Evolutionary conservation across 2,888 invertebrate genomes (phyloP).

Genomic region (Bellardia bayeri): DNA sequence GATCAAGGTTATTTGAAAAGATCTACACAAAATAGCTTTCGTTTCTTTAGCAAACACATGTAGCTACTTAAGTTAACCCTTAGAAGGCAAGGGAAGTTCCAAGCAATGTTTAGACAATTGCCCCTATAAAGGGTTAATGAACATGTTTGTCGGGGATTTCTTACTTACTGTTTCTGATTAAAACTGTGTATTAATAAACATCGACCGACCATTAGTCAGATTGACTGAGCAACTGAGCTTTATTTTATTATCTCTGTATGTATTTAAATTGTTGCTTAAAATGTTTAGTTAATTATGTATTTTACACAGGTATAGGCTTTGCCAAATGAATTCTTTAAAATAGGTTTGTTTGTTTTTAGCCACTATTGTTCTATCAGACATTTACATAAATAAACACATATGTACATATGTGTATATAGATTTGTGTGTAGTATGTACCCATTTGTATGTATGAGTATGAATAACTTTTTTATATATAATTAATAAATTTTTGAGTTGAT

Average conservation of each 20-base stretch:
- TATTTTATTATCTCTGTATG: neutral
- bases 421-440: neutral
- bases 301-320: constrained; percentile 44
- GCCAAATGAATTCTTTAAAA: constrained; percentile 5
- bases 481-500: constrained; percentile 24
- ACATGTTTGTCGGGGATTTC: neutral
- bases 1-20: constrained; percentile 57
- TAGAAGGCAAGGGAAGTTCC: neutral
- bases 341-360: constrained; percentile 12
- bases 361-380: constrained; percentile 27
- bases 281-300: constrained; percentile 49
- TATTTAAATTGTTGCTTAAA: neutral
- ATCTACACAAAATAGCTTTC: neutral
- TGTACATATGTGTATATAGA: neutral
- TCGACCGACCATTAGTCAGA: neutral
- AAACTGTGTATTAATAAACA: neutral
- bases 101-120: neutral
- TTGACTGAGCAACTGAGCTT: too few relatives aligned
- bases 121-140: neutral
- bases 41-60: neutral
- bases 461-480: neutral
- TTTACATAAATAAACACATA: neutral
- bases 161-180: neutral
- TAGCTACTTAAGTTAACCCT: neutral
- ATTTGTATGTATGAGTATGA: neutral